Evolutionary conservation across 2,888 invertebrate genomes (phyloP), one percentile per base, ranked within the genome.

Genomic region (Orthonevra nobilis): DNA sequence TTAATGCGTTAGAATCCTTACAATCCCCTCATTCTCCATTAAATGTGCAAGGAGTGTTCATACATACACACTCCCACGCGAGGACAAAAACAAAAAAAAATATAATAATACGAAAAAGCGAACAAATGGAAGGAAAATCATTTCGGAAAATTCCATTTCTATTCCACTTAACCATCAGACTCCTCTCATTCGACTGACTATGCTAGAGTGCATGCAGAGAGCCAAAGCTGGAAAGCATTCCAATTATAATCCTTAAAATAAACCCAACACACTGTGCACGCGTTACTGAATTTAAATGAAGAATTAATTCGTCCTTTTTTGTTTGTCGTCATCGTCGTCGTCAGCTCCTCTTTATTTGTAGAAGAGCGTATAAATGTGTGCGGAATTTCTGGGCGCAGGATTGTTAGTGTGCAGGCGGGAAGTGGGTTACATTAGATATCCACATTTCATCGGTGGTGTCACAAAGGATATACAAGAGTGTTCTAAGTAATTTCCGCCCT

Each of bases 231-330:
- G 9, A 66, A 60, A 72, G 52, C 77, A 79, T 79, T 79, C 72
- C 79, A 79, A 79, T 79, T 79, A 79, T 79, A 79, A 79, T 79
- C 73, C 79, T 54, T 50, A 79, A 79, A 79, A 73, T 79, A 79
- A 72, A 79, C 79, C 61, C 79, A 79, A 79, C 68, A 79, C 73
- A 79, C 61, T 79, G 79, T 84, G 88, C 86, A 88, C 88, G 88
- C 88, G 88, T 85, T 86, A 86, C 85, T 88, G 88, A 88, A 88
- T 88, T 88, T 88, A 87, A 88, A 88, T 88, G 87, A 87, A 87
- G 87, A 88, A 88, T 88, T 88, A 88, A 88, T 88, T 87, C 85
- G 84, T 79, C 79, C 79, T 73, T 79, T n/a, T 61, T 72, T 77
- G 79, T 72, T 72, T 72, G 72, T 61, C 66, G 66, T 56, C 69